Conservation (phyloP, 2,888 invertebrate species). For the Lasius platythorax region DNA sequence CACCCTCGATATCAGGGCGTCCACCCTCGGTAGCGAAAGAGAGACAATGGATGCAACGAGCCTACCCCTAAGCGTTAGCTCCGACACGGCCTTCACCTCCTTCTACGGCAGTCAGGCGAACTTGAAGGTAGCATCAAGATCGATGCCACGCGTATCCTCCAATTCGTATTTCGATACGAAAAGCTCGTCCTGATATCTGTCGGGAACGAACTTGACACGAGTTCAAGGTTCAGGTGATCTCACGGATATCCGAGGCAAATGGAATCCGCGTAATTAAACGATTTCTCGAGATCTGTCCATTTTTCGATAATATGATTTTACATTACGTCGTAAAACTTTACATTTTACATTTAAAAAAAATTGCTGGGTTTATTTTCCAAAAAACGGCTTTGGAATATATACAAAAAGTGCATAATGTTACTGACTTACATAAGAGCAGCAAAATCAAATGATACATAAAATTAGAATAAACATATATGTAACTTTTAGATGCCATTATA, state of each 20-base stretch:
- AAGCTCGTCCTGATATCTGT: constrained; percentile 49
- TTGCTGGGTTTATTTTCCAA: background rate
- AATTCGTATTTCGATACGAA: constrained; percentile 60
- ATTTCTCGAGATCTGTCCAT: background rate
- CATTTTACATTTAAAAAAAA: background rate
- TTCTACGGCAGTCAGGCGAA: constrained; percentile 87
- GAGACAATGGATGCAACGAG: constrained; percentile 84
- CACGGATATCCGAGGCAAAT: constrained; percentile 40
- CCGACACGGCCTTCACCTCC: constrained; percentile 87
- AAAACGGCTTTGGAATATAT: background rate
- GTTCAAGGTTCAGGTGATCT: constrained; percentile 48
- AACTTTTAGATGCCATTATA: background rate
- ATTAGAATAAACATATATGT: background rate
- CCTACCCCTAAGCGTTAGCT: constrained; percentile 87
- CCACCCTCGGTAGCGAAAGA: constrained; percentile 85
- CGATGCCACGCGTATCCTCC: constrained; percentile 73
- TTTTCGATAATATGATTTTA: constrained; percentile 1
- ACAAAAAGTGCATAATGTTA: background rate
- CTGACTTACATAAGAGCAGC: background rate
- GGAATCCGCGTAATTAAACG: constrained; percentile 23
- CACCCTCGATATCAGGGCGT: constrained; percentile 86
- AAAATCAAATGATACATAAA: constrained; percentile 26
- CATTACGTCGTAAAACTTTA: background rate
- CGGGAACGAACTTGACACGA: constrained; percentile 38
- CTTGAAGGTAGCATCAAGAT: constrained; percentile 75